A percentile compares a stretch with the other conserved stretches of the same genome.
These are phyloP conservation scores for Atrichornis clamosus DNA, from an alignment of 2,113 vertebrate genomes.

Conservation along the genomic window DNA sequence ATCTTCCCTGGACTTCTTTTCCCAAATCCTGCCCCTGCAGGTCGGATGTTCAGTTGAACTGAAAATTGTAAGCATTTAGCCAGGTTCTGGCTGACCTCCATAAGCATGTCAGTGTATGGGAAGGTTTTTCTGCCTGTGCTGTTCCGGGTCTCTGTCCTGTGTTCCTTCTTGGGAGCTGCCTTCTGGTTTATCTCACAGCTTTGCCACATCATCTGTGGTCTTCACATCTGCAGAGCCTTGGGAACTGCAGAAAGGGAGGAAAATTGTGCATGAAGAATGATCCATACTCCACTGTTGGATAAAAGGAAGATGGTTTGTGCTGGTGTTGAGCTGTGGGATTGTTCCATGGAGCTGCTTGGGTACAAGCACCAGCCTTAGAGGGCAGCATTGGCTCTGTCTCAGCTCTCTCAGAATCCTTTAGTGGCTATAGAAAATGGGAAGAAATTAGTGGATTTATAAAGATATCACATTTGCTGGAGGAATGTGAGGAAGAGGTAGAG, in stretches of 20 bases:
- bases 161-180: not conserved
- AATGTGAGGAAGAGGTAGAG: not conserved
- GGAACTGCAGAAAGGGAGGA: not conserved
- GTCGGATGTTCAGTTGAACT: not conserved
- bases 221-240: not conserved
- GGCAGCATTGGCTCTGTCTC: not conserved
- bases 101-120: not conserved
- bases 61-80: not conserved
- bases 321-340: rapidly evolving
- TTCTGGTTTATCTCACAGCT: not conserved
- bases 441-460: rapidly evolving
- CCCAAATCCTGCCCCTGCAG: not conserved
- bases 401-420: not conserved
- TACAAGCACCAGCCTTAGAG: not conserved
- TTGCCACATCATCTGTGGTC: rapidly evolving
- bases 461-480: not conserved
- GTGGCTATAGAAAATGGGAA: not conserved
- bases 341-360: not conserved
- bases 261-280: not conserved
- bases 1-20: not conserved
- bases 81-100: not conserved
- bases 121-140: not conserved
- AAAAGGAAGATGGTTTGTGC: not conserved
- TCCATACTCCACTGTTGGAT: rapidly evolving
- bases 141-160: not conserved